Conservation (phyloP, 2,797 vertebrate species). For the Austrolebias charrua region DNA sequence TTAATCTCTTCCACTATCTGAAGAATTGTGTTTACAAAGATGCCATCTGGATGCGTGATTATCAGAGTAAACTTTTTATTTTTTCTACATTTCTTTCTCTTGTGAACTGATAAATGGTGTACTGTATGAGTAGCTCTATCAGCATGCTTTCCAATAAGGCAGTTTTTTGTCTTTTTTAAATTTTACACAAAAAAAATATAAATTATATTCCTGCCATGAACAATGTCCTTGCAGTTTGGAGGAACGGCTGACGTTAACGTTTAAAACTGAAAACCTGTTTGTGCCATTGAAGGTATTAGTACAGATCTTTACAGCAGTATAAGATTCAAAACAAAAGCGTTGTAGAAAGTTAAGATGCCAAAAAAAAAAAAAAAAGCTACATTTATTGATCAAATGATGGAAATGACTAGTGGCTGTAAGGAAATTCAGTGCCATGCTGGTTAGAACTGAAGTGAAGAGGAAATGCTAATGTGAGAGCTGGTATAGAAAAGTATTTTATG, state of each 20-base stretch:
- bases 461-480: background rate
- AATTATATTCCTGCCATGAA: constrained; percentile 7
- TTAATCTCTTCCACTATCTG: constrained; percentile 8
- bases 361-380: constrained; percentile 81
- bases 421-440: constrained; percentile 77
- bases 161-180: background rate
- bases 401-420: constrained; percentile 50
- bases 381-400: constrained; percentile 77
- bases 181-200: background rate
- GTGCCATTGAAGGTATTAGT: constrained; percentile 33
- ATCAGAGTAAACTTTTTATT: constrained; percentile 37
- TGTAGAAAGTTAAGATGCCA: constrained; percentile 37
- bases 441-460: constrained; percentile 22
- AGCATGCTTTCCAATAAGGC: constrained; percentile 25
- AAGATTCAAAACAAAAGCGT: constrained; percentile 19
- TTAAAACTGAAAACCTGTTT: background rate
- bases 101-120: constrained; percentile 34
- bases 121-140: constrained; percentile 6
- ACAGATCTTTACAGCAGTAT: constrained; percentile 31
- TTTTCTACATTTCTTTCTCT: constrained; percentile 21
- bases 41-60: constrained; percentile 55
- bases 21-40: constrained; percentile 36
- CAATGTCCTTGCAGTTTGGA: background rate
- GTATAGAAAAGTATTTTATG: too few relatives aligned
- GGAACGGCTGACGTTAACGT: background rate